These are phyloP conservation scores for Eretmocerus hayati DNA, from an alignment of 2,888 invertebrate species.

Conservation along the genomic window DNA sequence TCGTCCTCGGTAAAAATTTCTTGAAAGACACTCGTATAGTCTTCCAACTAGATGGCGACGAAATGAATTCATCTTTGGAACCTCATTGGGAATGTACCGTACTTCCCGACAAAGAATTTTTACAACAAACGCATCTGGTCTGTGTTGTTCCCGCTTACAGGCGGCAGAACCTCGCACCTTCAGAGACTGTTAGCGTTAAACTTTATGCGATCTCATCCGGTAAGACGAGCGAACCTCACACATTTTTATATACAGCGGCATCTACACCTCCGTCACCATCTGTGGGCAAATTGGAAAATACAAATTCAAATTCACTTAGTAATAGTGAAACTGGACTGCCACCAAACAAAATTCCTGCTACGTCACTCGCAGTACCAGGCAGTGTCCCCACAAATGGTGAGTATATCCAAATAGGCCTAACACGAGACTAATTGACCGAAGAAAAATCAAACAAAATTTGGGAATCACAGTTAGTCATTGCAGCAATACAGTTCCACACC, in stretches of 20 bases:
- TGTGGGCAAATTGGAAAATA: constrained; percentile 36
- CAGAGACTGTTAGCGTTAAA: constrained; percentile 67
- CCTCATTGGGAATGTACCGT: constrained; percentile 73
- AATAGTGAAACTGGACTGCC: constrained; percentile 1
- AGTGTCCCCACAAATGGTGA: constrained; percentile 30
- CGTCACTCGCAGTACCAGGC: constrained; percentile 6
- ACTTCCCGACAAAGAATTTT: constrained; percentile 80
- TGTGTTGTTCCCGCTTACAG: constrained; percentile 77
- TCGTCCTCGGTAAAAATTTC: constrained; percentile 87
- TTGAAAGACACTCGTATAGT: constrained; percentile 82
- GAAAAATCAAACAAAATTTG: too few species aligned
- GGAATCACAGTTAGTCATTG: too few species aligned
- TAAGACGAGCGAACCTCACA: constrained; percentile 78
- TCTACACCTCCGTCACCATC: constrained; percentile 38
- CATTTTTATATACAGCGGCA: constrained; percentile 65
- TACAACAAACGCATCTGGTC: constrained; percentile 83
- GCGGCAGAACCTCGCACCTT: constrained; percentile 55
- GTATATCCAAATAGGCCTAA: too few species aligned
- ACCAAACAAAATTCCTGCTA: constrained; percentile 2
- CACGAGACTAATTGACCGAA: too few species aligned
- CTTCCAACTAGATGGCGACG: constrained; percentile 56
- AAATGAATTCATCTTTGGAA: constrained; percentile 50
- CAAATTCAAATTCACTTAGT: background rate
- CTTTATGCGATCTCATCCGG: constrained; percentile 78
- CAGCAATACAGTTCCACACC: too few species aligned